Percentiles rank a stretch among this genome's conserved stretches.
Evolutionary conservation across 2,113 vertebrate genomes (phyloP).

Genomic region (Lophochroa leadbeateri): DNA sequence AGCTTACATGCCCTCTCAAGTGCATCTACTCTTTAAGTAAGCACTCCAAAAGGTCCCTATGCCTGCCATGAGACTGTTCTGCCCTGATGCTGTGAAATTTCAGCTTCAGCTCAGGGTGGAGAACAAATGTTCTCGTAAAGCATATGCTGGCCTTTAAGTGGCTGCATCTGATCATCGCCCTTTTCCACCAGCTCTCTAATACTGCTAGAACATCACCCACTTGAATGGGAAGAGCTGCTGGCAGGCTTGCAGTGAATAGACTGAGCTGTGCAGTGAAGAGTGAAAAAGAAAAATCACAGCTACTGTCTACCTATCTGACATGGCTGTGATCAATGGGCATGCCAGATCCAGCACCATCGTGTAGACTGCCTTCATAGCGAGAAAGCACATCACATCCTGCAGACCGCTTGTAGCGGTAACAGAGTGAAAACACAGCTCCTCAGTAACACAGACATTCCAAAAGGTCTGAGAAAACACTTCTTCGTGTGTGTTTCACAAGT

Average conservation of each 20-base stretch:
- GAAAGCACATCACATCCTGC: not conserved
- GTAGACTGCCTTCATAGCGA: not conserved
- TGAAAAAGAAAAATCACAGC: not conserved
- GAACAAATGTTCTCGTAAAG: not conserved
- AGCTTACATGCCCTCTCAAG: not conserved
- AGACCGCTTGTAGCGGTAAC: rapidly evolving
- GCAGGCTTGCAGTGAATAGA: not conserved
- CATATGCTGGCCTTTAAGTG: not conserved
- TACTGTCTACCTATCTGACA: not conserved
- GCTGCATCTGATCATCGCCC: not conserved
- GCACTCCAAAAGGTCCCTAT: not conserved
- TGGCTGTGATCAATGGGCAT: rapidly evolving
- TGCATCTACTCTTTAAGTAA: not conserved
- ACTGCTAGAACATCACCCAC: not conserved
- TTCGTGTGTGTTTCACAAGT: not conserved
- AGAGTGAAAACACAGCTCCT: not conserved
- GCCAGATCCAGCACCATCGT: not conserved
- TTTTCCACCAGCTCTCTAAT: not conserved
- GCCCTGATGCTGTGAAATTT: not conserved
- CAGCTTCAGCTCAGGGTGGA: not conserved
- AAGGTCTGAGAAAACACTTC: not conserved
- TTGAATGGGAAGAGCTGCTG: not conserved
- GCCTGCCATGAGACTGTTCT: not conserved
- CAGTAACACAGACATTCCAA: not conserved
- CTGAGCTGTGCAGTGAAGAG: not conserved